Evolutionary conservation across 2,797 vertebrate genomes (phyloP), one percentile per base, ranked within the genome.

Genomic region (Enteromius unitaeniatus): DNA sequence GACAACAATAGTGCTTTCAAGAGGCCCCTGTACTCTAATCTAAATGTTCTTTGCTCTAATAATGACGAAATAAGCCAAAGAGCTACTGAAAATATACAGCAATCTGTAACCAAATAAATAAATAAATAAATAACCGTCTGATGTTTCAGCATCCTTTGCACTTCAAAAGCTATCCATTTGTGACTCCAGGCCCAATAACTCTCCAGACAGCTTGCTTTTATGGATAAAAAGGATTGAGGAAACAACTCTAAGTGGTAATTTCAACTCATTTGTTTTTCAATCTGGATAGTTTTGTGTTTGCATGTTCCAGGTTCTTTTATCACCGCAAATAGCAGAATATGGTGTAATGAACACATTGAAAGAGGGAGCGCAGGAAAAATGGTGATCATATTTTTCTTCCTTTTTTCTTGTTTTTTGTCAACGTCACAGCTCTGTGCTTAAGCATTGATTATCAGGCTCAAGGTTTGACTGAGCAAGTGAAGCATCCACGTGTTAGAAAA

Each of bases 111-210:
- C 31, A 68, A 65, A 82, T 51, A 82, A 70, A 83, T 47, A 83
- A 58, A 83, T 6, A 76, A 68, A 82, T 7, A 76, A 53, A 68
- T 19, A 77, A 69, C 51, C 65, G 73, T 82, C 74, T 85, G 84
- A 85, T 85, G 73, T 77, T 75, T 62, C 19, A 28, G 42, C 80
- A 65, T 81, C 75, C 45, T 78, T 62, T 83, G 73, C 73, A 85
- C 84, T 82, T 85, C 79, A 85, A 85, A 82, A 81, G 64, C 73
- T 77, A 77, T 83, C 81, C 81, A 77, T 42, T 78, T 62, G 84
- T 58, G 53, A 82, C 74, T 82, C 45, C 75, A 21, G 51, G 65
- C 74, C 73, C 69, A 82, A 58, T 86, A 78, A 73, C 67, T 78
- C 60, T 82, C 68, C 74, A 78, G 80, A 68, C 55, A 53, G 37